These are phyloP conservation scores for Plumapathes pennacea DNA, from an alignment of 92 coral and sea anemone species.

Conservation along the genomic window DNA sequence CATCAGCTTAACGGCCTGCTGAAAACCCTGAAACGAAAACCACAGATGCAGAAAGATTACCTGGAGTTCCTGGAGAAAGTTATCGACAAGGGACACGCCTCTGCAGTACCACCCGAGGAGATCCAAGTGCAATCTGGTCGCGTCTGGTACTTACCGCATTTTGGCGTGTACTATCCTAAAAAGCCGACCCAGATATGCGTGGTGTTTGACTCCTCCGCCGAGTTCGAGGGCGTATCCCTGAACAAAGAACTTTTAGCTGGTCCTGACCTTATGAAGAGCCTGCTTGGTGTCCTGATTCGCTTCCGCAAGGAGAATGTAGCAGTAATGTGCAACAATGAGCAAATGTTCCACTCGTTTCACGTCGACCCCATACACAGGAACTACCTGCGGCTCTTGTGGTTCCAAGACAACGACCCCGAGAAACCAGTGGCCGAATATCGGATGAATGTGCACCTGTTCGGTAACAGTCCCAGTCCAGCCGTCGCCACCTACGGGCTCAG, in stretches of 20 bases:
- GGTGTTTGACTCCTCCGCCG: constrained; percentile 47
- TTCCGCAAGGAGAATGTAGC: too few relatives aligned
- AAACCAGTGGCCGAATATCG: constrained; percentile 46
- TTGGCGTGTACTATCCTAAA: constrained; percentile 52
- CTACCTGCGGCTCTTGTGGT: constrained; percentile 62
- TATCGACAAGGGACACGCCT: constrained; percentile 57
- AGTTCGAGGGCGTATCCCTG: constrained; percentile 39
- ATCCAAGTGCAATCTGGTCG: constrained; percentile 11
- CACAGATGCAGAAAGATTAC: constrained; percentile 54
- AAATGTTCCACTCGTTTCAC: constrained; percentile 49
- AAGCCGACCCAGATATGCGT: constrained; percentile 59
- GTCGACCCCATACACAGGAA: constrained; percentile 62
- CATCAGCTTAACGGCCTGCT: constrained; percentile 47
- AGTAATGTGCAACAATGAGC: constrained; percentile 30
- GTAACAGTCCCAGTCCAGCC: constrained; percentile 59
- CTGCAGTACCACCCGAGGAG: constrained; percentile 28
- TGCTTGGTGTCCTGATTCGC: too few relatives aligned
- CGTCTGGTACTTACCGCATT: constrained; percentile 58
- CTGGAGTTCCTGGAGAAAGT: constrained; percentile 59
- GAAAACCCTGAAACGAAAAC: constrained; percentile 37
- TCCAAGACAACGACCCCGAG: constrained; percentile 38
- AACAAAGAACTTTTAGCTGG: constrained; percentile 60
- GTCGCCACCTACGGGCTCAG: constrained; percentile 58
- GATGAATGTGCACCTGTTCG: constrained; percentile 73
- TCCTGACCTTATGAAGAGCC: constrained; percentile 58